Evolutionary conservation across 2,888 invertebrate species (phyloP), one percentile per base, ranked within the genome.

Genomic region (Stenurella melanura): DNA sequence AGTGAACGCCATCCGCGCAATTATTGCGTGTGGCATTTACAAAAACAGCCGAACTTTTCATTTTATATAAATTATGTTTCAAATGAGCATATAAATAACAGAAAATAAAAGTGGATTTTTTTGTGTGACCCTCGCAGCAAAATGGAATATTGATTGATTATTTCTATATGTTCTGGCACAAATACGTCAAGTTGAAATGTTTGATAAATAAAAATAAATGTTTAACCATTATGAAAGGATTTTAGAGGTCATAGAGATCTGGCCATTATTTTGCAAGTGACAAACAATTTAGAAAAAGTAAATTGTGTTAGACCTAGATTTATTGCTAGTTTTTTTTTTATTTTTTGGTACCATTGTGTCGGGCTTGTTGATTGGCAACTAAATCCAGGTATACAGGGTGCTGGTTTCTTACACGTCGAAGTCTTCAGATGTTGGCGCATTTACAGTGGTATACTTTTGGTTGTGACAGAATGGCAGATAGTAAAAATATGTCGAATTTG

Each of bases 141-240:
- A 63, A 17, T 63, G 34, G 17, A 63, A 34, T 34, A 68, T 54
- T 26, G 50, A 68, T 54, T 26, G 54, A 68, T 68, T 54, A 54
- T 68, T 68, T 68, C 56, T 54, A 30, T 21, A 21, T 38, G 12
- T n/a, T 21, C 67, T 63, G 67, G 56, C 67, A 68, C 67, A 68
- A 54, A 68, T 68, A 56, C 67, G 67, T 68, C 67, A 61, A 61
- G 56, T 21, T 54, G 56, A 10, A 30, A 54, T 56, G 26, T 68
- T 54, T 54, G 54, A 26, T 54, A 68, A 56, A 68, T 54, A 50
- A 68, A 30, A 68, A 34, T 63, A 63, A 63, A 63, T 34, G 61
- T 63, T 34, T 34, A 10, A 21, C n/a, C 42, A 50, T 67, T 67
- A 19, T 54, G 66, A 68, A 68, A 68, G 67, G 26, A 12, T n/a